phyloP scores from a whole-genome alignment of 2,113 vertebrate genomes.

The Pluvianellus socialis region DNA sequence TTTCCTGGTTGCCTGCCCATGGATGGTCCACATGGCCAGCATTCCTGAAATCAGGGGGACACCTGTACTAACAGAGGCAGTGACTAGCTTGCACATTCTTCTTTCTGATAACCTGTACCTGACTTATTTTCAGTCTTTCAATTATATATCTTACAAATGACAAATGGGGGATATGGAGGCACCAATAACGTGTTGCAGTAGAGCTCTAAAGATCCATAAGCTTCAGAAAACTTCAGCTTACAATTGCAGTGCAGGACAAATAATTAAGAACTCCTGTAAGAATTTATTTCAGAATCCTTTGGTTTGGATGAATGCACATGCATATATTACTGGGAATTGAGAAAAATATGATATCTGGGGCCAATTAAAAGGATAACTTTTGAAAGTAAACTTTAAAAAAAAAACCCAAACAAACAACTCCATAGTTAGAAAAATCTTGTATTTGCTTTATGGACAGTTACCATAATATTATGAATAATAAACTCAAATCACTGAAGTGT shows the following conservation, averaged over 20 bases:
- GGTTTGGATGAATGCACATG: background rate
- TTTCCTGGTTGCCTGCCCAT: background rate
- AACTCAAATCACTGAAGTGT: background rate
- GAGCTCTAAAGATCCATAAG: background rate
- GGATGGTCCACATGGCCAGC: background rate
- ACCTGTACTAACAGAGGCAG: background rate
- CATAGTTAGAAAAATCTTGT: background rate
- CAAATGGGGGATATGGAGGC: background rate
- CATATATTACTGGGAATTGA: background rate
- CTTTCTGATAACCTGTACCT: background rate
- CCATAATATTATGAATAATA: background rate
- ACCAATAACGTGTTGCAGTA: background rate
- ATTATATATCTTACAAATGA: background rate
- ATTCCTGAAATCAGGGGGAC: background rate
- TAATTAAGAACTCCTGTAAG: background rate
- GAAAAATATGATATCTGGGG: background rate
- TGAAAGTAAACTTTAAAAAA: background rate
- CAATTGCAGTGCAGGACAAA: fast-evolving
- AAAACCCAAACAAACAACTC: too few relatives aligned
- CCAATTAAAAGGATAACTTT: background rate
- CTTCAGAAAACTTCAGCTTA: background rate
- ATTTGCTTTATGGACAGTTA: background rate
- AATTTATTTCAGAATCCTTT: background rate
- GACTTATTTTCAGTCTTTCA: background rate
- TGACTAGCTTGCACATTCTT: background rate